These are phyloP conservation scores for Petrocephalus microphthalmus DNA, from an alignment of 2,113 vertebrate genomes.

Conservation along the genomic window DNA sequence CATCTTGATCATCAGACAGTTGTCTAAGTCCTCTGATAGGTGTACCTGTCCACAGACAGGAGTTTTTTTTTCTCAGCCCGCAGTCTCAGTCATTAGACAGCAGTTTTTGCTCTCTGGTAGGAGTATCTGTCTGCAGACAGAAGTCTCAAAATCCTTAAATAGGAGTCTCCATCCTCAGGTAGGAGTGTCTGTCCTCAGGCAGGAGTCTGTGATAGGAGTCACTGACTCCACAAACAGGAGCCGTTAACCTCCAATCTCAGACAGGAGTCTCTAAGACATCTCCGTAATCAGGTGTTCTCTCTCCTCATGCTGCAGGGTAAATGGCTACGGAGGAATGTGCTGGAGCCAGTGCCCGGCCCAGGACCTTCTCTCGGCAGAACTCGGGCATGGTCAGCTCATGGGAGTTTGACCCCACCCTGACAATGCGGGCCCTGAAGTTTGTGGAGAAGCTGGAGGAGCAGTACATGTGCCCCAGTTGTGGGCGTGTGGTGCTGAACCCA, in stretches of 20 bases:
- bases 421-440: constrained; percentile 46
- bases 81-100: neutral
- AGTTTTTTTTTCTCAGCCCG: neutral
- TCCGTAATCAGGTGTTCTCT: constrained; percentile 7
- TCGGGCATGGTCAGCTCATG: constrained; percentile 54
- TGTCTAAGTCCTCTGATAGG: neutral
- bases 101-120: neutral
- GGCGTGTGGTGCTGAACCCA: constrained; percentile 67
- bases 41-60: neutral
- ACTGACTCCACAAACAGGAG: neutral
- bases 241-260: neutral
- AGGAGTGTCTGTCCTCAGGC: neutral
- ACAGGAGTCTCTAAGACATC: neutral
- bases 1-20: neutral
- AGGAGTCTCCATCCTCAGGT: no score
- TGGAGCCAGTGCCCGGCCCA: constrained; percentile 10
- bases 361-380: constrained; percentile 56
- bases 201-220: neutral
- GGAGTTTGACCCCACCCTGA: constrained; percentile 59
- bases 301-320: constrained; percentile 31
- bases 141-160: no score
- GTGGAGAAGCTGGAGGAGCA: constrained; percentile 67
- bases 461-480: constrained; percentile 69
- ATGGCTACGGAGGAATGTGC: constrained; percentile 61
- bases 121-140: neutral